Conservation (phyloP, 2,797 vertebrate species). For the Lutra lutra region DNA sequence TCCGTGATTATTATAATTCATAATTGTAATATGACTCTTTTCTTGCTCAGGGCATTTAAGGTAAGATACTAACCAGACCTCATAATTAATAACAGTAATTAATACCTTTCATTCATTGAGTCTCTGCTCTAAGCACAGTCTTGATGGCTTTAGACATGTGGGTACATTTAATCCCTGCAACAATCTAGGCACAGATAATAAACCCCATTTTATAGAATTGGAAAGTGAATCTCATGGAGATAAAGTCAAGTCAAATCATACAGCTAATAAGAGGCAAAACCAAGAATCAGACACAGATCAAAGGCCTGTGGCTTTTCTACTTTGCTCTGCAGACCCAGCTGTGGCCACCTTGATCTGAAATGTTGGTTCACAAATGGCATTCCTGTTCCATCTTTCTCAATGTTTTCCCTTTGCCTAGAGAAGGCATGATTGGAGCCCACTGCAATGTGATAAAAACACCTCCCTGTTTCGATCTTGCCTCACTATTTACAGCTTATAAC, state of each 20-base stretch:
- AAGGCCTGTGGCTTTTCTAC: background rate
- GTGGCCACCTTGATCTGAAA: background rate
- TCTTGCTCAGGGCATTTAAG: conserved; percentile 38
- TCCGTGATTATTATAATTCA: background rate
- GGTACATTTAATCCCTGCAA: background rate
- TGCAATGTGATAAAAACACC: background rate
- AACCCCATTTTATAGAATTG: background rate
- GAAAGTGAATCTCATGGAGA: background rate
- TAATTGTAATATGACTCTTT: conserved; percentile 5
- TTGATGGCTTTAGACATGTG: background rate
- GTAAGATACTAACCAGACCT: conserved; percentile 6
- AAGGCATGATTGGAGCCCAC: background rate
- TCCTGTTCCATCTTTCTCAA: background rate
- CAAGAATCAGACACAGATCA: background rate
- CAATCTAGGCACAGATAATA: background rate
- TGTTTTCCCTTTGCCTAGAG: background rate
- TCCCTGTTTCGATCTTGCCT: background rate
- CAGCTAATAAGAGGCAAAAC: background rate
- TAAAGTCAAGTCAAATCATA: background rate
- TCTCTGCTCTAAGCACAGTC: background rate
- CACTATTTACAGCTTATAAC: background rate
- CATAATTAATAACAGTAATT: conserved; percentile 46
- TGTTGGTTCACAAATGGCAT: background rate
- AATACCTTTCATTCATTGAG: background rate
- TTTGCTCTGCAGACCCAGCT: background rate